Percentiles rank a stretch among this genome's conserved stretches.
These are phyloP conservation scores for Platysteira castanea DNA, from an alignment of 2,113 vertebrate genomes.

Conservation along the genomic window DNA sequence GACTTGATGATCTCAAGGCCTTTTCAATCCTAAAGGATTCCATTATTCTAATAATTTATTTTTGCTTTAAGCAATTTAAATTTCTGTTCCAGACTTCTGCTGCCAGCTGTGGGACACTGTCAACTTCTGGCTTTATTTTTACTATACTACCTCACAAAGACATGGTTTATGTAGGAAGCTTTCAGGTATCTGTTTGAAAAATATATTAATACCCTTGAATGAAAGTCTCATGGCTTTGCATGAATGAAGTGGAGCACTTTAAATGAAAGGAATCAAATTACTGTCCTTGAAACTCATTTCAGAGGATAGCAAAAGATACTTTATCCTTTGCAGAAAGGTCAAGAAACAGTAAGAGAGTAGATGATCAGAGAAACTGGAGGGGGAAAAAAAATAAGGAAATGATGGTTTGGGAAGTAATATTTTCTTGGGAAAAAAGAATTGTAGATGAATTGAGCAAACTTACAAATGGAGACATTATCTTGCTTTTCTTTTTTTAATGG, in stretches of 20 bases:
- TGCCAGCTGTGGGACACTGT: neutral
- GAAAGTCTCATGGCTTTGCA: neutral
- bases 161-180: neutral
- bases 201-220: neutral
- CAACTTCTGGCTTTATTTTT: neutral
- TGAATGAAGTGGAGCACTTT: neutral
- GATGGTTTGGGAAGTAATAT: neutral
- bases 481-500: neutral
- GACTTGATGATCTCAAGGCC: neutral
- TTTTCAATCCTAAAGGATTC: neutral
- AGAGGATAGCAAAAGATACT: neutral
- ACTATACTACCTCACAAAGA: neutral
- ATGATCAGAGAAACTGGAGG: neutral
- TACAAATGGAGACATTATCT: neutral
- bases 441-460: neutral
- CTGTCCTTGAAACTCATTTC: neutral
- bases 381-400: neutral
- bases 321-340: neutral
- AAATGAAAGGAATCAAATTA: neutral
- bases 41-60: neutral
- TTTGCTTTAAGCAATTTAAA: neutral
- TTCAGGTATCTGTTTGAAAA: neutral
- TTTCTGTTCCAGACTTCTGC: neutral
- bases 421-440: neutral
- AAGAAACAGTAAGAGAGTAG: neutral